These are phyloP conservation scores for Hepsetus odoe DNA, from an alignment of 2,113 vertebrate species.

Conservation along the genomic window DNA sequence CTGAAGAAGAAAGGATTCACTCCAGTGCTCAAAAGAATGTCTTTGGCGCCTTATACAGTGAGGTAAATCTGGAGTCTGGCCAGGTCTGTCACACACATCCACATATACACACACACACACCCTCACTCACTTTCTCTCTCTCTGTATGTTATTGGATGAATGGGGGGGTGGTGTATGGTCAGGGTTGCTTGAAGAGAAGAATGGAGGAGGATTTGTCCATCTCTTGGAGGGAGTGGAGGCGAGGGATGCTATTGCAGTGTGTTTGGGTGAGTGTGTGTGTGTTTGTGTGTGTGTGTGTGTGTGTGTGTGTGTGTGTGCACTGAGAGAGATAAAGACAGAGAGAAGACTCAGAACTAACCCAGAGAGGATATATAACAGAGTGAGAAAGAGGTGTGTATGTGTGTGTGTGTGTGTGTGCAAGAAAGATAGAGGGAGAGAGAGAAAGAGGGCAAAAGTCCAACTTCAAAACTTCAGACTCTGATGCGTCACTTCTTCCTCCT, in stretches of 20 bases:
- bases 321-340: neutral
- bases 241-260: constrained; percentile 20
- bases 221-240: constrained; percentile 14
- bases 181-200: constrained; percentile 4
- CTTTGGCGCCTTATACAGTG: constrained; percentile 17
- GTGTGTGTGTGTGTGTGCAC: constrained; percentile 1
- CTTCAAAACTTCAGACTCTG: constrained; percentile 18
- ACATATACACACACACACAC: neutral
- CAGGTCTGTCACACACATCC: constrained; percentile 7
- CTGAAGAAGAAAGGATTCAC: constrained; percentile 31
- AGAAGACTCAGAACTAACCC: neutral
- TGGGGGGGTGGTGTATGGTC: neutral
- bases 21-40: constrained; percentile 27
- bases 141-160: neutral
- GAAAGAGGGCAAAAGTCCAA: constrained; percentile 4
- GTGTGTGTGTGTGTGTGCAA: too few species aligned
- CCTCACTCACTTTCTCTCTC: neutral
- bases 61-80: constrained; percentile 23
- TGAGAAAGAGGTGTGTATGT: neutral
- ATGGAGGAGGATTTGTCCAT: constrained; percentile 28
- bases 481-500: constrained; percentile 16
- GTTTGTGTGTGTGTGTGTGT: constrained; percentile 1
- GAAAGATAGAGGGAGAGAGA: constrained; percentile 10
- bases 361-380: neutral
- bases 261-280: neutral